phyloP scores from a whole-genome alignment of 2,113 vertebrate genomes.

The Corythornis cristatus region DNA sequence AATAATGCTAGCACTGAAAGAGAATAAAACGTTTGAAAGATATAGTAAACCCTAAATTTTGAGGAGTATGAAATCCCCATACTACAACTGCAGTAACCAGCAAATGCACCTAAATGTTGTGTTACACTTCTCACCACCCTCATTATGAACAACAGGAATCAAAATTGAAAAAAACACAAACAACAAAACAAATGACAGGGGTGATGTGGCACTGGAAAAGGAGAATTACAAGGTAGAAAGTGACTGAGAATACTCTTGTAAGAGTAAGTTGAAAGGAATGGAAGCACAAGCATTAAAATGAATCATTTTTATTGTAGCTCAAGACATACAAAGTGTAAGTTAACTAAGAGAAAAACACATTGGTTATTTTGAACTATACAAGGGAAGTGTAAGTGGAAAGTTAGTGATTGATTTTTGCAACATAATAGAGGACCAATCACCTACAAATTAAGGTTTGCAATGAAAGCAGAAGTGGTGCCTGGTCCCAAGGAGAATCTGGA shows the following conservation, averaged over 20 bases:
- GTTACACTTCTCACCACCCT: not conserved
- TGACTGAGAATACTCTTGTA: not conserved
- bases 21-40: not conserved
- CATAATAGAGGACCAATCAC: not conserved
- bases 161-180: not conserved
- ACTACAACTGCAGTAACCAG: not conserved
- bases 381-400: not conserved
- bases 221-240: not conserved
- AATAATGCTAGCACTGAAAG: not conserved
- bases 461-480: not conserved
- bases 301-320: not conserved
- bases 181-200: not conserved
- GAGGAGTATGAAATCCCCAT: not conserved
- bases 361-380: not conserved
- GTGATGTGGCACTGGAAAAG: not conserved
- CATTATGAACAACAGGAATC: not conserved
- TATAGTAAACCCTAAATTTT: not conserved
- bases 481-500: not conserved
- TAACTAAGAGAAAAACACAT: not conserved
- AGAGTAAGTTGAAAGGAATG: not conserved
- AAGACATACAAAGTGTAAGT: not conserved
- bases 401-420: conserved; percentile 2
- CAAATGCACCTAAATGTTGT: not conserved
- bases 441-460: not conserved
- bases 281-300: not conserved